A percentile compares a stretch with the other conserved stretches of the same genome.
These are phyloP conservation scores for Hipposideros armiger DNA, from an alignment of 2,113 vertebrate species.

Conservation along the genomic window DNA sequence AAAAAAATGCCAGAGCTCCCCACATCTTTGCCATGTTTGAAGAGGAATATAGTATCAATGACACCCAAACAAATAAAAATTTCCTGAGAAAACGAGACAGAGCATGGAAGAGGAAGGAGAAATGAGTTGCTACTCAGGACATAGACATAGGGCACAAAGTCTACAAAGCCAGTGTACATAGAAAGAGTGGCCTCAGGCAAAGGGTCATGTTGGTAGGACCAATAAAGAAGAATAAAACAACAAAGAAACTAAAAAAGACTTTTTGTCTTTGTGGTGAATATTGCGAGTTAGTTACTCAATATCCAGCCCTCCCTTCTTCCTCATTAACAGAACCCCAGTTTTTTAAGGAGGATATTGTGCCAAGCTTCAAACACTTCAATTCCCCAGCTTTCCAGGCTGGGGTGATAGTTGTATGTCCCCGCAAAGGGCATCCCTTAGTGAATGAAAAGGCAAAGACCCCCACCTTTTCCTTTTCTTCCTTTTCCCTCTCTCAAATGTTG, in stretches of 20 bases:
- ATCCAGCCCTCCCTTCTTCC: background rate
- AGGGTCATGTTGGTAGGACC: background rate
- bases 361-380: background rate
- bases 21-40: background rate
- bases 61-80: background rate
- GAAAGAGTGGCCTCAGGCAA: background rate
- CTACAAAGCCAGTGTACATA: background rate
- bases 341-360: background rate
- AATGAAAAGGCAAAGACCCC: background rate
- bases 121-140: background rate
- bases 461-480: background rate
- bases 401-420: background rate
- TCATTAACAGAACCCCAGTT: background rate
- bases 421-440: background rate
- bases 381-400: background rate
- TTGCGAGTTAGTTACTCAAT: background rate
- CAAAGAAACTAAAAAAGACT: background rate
- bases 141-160: background rate
- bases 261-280: background rate
- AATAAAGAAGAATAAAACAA: background rate
- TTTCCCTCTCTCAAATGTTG: background rate
- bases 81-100: background rate
- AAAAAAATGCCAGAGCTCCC: background rate
- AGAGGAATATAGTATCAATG: background rate
- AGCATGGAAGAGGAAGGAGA: background rate